Base-by-base conservation (phyloP, 1,140 invertebrate genomes). In the Temnothorax longispinosus region DNA sequence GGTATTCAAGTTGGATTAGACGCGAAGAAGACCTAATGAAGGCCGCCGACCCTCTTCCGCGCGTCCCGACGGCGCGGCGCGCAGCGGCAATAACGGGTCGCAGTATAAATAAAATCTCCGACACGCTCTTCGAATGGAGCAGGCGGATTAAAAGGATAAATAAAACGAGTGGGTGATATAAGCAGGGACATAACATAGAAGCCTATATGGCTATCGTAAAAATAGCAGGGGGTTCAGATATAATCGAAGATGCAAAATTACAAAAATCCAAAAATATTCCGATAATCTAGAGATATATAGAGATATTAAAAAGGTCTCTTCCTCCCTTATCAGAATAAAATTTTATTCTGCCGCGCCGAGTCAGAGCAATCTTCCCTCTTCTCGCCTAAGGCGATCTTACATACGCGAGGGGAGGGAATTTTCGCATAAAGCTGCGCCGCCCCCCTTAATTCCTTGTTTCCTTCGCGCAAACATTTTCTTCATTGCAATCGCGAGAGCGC, bases 391-490 rank as follows among this genome's bases (percentile, higher is more conserved):
- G 89, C 89, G 54, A 78, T 27, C 69, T 64, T 62, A 58, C 81
- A 64, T 75, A 56, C 67, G 74, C 8, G 13, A 58, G 67, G 13
- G 38, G 11, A 41, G 88, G 80, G 87, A 88, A 50, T 85, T 87
- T 90, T 87, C 82, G 85, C 76, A 77, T 90, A 88, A 88, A 90
- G 71, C 81, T 71, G 50, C 58, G 50, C 89, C 88, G 89, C 86
- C 89, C 86, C 72, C 77, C 88, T 90, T 90, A 90, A 90, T 90
- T 90, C 86, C 86, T 90, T 90, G 89, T 90, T 90, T 90, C 89
- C 89, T 88, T 87, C 80, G 80, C 52, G 88, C 44, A 77, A 67
- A 74, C 58, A 72, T 76, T 90, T 86, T 90, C 89, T 69, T 75
- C 86, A 52, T 41, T 21, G 86, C 76, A 88, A 90, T 90, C 89